phyloP scores from a whole-genome alignment of 2,797 vertebrate genomes.

The Gymnothorax reevesii region DNA sequence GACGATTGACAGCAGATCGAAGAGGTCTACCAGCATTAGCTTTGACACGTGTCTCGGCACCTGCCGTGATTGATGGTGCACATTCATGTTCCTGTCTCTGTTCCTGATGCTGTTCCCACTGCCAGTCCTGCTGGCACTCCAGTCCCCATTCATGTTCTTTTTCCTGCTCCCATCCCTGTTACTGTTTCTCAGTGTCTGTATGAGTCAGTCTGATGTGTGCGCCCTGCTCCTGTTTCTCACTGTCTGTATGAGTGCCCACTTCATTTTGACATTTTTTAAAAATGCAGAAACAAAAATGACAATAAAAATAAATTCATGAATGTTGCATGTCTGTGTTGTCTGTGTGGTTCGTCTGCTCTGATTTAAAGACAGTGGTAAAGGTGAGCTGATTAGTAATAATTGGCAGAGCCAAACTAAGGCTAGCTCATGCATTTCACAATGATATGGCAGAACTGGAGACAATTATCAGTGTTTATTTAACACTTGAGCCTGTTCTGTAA shows the following conservation, averaged over 20 bases:
- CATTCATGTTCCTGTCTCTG: slow-evolving; percentile 32
- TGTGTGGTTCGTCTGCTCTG: slow-evolving; percentile 14
- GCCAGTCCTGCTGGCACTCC: no score
- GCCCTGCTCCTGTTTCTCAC: slow-evolving; percentile 49
- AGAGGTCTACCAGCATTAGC: slow-evolving; percentile 64
- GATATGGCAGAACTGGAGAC: background rate
- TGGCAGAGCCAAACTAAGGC: background rate
- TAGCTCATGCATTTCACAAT: background rate
- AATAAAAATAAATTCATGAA: slow-evolving; percentile 34
- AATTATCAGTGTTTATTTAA: background rate
- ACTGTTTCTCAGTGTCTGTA: no score
- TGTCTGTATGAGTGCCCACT: slow-evolving; percentile 39
- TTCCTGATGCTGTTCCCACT: no score
- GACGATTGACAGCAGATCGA: slow-evolving; percentile 43
- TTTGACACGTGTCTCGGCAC: slow-evolving; percentile 54
- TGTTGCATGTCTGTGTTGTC: slow-evolving; percentile 13
- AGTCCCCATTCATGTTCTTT: slow-evolving; percentile 41
- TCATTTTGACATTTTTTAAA: slow-evolving; percentile 41
- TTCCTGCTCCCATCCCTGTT: slow-evolving; percentile 37
- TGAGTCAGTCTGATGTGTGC: slow-evolving; percentile 10
- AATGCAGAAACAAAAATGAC: slow-evolving; percentile 66
- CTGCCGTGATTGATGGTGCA: slow-evolving; percentile 51
- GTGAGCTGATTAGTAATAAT: background rate
- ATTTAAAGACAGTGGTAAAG: background rate
- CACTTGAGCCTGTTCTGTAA: background rate